Percentiles rank a stretch among this genome's conserved stretches.
These are phyloP conservation scores for Melanerpes formicivorus DNA, from an alignment of 2,113 vertebrate species.

Conservation along the genomic window DNA sequence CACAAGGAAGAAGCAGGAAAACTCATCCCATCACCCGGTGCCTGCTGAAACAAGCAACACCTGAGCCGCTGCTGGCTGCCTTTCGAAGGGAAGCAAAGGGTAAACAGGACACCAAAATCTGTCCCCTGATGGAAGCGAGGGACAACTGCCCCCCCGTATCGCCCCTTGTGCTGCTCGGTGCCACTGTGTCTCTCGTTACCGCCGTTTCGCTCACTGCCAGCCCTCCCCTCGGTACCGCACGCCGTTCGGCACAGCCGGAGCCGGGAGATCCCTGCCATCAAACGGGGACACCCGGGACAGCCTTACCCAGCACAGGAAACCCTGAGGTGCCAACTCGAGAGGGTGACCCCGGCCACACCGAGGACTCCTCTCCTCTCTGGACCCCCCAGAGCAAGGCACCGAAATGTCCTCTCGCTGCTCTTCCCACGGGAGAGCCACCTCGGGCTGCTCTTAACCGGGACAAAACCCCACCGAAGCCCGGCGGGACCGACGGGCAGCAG, in stretches of 20 bases:
- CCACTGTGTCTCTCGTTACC: too few relatives aligned
- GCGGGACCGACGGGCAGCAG: background rate
- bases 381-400: background rate
- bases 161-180: background rate
- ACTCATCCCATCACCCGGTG: accelerated
- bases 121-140: accelerated
- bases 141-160: accelerated
- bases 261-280: background rate
- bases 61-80: accelerated
- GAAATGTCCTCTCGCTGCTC: background rate
- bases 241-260: accelerated
- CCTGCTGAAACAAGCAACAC: accelerated
- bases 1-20: background rate
- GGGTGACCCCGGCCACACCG: background rate
- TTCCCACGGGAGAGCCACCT: background rate
- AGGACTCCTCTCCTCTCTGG: background rate
- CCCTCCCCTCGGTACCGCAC: background rate
- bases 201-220: too few relatives aligned
- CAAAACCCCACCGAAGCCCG: background rate
- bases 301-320: background rate
- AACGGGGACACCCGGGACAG: background rate
- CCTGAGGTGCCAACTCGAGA: background rate
- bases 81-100: background rate
- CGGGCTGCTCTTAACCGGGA: background rate
- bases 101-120: background rate